phyloP scores from a whole-genome alignment of 2,113 vertebrate species.

The Chaetodon auriga region DNA sequence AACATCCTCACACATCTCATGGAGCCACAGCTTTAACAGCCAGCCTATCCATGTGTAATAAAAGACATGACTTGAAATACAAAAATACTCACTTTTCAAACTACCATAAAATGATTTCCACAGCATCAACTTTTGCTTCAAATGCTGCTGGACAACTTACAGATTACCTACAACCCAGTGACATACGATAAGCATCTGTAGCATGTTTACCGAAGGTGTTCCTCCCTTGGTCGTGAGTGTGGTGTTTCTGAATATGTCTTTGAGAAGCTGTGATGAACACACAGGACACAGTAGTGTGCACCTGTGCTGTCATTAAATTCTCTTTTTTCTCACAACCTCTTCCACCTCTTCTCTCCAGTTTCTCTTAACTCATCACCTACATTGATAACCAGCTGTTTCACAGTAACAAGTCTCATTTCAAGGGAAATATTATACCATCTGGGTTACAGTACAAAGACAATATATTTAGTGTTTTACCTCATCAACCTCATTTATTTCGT shows the following conservation, averaged over 20 bases:
- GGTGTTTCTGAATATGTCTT: not conserved
- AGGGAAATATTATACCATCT: not conserved
- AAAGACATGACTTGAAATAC: not conserved
- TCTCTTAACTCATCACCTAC: not conserved
- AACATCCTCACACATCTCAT: conserved; percentile 28
- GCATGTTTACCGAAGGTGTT: no score
- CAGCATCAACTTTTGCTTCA: not conserved
- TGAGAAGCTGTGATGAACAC: conserved; percentile 10
- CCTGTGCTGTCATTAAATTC: not conserved
- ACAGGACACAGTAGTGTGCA: not conserved
- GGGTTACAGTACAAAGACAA: not conserved
- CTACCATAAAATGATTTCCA: conserved; percentile 2
- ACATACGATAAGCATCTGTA: not conserved
- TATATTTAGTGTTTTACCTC: no score
- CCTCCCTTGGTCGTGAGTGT: not conserved
- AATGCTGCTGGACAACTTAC: not conserved
- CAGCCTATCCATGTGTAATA: not conserved
- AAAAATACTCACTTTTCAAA: not conserved
- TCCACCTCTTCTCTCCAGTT: not conserved
- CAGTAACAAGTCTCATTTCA: not conserved
- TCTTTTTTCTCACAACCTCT: not conserved
- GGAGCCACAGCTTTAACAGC: conserved; percentile 20
- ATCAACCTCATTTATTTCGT: no score
- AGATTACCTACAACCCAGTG: not conserved
- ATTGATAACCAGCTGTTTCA: not conserved